Evolutionary conservation across 2,888 invertebrate genomes (phyloP).

Genomic region (Pelosia muscerda): DNA sequence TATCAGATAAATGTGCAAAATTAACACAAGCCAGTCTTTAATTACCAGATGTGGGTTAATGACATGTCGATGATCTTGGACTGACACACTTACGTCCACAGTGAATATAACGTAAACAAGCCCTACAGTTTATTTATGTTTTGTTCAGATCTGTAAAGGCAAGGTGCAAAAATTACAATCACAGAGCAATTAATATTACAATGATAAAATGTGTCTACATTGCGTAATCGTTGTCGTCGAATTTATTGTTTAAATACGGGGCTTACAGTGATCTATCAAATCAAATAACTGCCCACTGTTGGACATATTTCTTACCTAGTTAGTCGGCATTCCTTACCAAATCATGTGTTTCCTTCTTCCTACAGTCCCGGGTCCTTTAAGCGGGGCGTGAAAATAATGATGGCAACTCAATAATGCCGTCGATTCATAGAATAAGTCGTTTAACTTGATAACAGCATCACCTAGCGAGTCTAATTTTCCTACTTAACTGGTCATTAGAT

Average conservation of each 20-base stretch:
- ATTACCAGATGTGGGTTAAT: conserved; percentile 54
- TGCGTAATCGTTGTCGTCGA: not conserved
- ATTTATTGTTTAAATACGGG: not conserved
- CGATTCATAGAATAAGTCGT: too few relatives aligned
- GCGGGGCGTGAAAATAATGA: too few relatives aligned
- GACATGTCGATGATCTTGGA: conserved; percentile 64
- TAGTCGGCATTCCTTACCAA: too few relatives aligned
- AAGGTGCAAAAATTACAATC: not conserved
- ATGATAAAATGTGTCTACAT: not conserved
- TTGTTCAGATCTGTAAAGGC: not conserved
- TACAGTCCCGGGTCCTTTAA: too few relatives aligned
- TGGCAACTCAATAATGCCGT: too few relatives aligned
- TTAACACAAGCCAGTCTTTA: conserved; percentile 17
- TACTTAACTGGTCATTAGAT: too few relatives aligned
- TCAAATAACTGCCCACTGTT: not conserved
- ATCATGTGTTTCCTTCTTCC: too few relatives aligned
- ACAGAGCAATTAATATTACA: not conserved
- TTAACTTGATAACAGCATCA: too few relatives aligned
- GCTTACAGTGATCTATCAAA: not conserved
- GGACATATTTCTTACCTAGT: too few relatives aligned
- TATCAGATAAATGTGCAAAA: conserved; percentile 4
- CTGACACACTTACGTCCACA: conserved; percentile 30
- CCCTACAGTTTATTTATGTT: conserved; percentile 7
- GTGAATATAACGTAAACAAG: conserved; percentile 27
- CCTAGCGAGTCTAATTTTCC: too few relatives aligned